Base-by-base conservation (phyloP, 2,113 vertebrate genomes). In the Gallinago undulata region DNA sequence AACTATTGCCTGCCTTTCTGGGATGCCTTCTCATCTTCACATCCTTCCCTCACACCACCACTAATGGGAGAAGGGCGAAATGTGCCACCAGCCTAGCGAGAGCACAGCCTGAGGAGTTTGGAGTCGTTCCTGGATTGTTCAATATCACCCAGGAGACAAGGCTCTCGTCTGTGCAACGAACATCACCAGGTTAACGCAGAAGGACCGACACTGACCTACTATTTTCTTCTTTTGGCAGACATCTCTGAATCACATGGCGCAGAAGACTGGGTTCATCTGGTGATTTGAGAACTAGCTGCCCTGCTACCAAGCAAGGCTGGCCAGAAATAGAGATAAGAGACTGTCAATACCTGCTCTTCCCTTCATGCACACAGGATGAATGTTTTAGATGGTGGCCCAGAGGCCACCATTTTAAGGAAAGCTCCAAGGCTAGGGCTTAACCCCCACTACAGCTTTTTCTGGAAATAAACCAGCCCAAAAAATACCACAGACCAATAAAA, bases 141-240 rank as follows among this genome's bases (percentile, higher is more conserved):
- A 84, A 51, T 93, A 77, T 96, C 81, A 96, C 90, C 50, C 90
- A 57, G 93, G 75, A 95, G 90, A 93, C 18, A 1, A 68, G 45
- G 60, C 60, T 84, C 39, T 59, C 1, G 24, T 80, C 84, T 95
- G 39, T 78, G 80, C 87, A 66, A 24, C 0, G 0, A 89, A 18
- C 70, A 76, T 76, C 10, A 0, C 74, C 53, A 56, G 89, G 87
- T 89, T 85, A 94, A 66, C 0, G 0, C 41, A 27, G 35, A 72
- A 84, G 31, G 73, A 84, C 56, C 1, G 21, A 84, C 30, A 19
- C 33, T 89, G 95, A 94, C 89, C 94, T 80, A 47, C 83, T 89
- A 73, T 94, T 91, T 89, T 91, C 73, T 94, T 81, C 50, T 83
- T 77, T 87, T 90, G 84, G 84, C 89, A 90, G 76, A 72, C 35